These are phyloP conservation scores for Poeciliopsis prolifica DNA, from an alignment of 2,113 vertebrate species.

Conservation along the genomic window DNA sequence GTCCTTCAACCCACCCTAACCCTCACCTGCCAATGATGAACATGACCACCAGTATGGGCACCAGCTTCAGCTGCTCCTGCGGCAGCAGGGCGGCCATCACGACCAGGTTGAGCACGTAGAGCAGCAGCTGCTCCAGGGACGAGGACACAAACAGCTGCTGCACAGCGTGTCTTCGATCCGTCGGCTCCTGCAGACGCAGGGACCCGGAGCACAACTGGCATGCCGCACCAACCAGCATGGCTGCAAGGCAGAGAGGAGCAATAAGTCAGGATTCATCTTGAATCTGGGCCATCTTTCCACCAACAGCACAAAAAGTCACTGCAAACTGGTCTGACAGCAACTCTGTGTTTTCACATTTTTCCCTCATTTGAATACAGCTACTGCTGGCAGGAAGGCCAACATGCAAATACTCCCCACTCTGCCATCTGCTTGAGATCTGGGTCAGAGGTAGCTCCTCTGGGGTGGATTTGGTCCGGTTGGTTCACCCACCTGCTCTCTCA, in stretches of 20 bases:
- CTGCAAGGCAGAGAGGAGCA: constrained; percentile 64
- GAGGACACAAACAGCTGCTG: constrained; percentile 72
- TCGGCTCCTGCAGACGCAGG: constrained; percentile 46
- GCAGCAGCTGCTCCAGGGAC: constrained; percentile 71
- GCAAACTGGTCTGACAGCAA: constrained; percentile 29
- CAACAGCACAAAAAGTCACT: constrained; percentile 9
- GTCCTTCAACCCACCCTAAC: background rate
- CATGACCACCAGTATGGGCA: constrained; percentile 73
- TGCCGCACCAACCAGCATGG: constrained; percentile 63
- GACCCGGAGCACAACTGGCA: constrained; percentile 74
- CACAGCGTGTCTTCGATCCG: constrained; percentile 45
- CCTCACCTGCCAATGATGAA: constrained; percentile 80
- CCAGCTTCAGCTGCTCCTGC: constrained; percentile 74
- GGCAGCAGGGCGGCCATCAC: constrained; percentile 73
- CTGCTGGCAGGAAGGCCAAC: constrained; percentile 12
- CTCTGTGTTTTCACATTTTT: constrained; percentile 31
- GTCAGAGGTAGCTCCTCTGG: constrained; percentile 32
- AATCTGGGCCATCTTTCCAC: constrained; percentile 44
- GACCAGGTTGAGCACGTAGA: constrained; percentile 78
- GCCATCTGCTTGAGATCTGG: constrained; percentile 26
- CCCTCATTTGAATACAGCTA: constrained; percentile 51
- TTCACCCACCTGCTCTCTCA: constrained; percentile 34
- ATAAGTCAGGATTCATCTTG: constrained; percentile 41
- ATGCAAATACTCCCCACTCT: constrained; percentile 44
- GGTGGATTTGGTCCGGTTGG: constrained; percentile 8